Base-by-base conservation (phyloP, 2,888 invertebrate genomes). In the Drosophila melanosoma region DNA sequence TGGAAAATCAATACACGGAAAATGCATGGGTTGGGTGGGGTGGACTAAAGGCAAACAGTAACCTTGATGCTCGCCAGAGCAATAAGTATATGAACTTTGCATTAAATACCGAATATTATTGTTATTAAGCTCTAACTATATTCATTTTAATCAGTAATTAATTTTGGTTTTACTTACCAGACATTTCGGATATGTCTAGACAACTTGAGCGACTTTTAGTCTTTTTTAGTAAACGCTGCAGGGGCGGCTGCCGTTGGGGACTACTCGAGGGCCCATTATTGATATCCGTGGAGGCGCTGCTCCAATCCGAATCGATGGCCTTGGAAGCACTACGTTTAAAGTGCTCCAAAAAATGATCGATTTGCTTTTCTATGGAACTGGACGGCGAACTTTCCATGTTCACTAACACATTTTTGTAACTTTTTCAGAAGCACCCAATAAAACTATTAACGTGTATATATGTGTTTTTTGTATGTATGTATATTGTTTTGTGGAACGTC, bases 261-360 rank as follows among this genome's bases (percentile, higher is more conserved):
- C 74, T 72, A 23, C 76, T 78, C 23, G 73, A 76, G 26, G 52
- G 69, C 12, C 63, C 70, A 59, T 56, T 73, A 62, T 60, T 76
- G 51, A 58, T 61, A 23, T 67, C 83, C 29, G 29, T 29, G 56
- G 56, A 38, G 11, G 60, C 42, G 8, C 67, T 66, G 62, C 72
- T 68, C 92, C 91, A 92, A 62, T 92, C 92, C 56, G 90, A 88
- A 84, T 96, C 96, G 95, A 96, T 96, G 69, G 96, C 96, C 91
- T 95, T 96, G 65, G 96, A 96, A 84, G 96, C 96, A 94, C 96
- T 96, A 81, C 95, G 95, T 92, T 96, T 96, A 92, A 96, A 96
- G 92, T 96, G 96, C 94, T 96, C 96, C 93, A 96, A 94, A 94
- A 97, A 96, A 94, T 95, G 96, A 95, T 97, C 97, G 94, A 97